A percentile compares a stretch with the other conserved stretches of the same genome.
Evolutionary conservation across 2,113 vertebrate species (phyloP).

Genomic region (Aegithalos caudatus): DNA sequence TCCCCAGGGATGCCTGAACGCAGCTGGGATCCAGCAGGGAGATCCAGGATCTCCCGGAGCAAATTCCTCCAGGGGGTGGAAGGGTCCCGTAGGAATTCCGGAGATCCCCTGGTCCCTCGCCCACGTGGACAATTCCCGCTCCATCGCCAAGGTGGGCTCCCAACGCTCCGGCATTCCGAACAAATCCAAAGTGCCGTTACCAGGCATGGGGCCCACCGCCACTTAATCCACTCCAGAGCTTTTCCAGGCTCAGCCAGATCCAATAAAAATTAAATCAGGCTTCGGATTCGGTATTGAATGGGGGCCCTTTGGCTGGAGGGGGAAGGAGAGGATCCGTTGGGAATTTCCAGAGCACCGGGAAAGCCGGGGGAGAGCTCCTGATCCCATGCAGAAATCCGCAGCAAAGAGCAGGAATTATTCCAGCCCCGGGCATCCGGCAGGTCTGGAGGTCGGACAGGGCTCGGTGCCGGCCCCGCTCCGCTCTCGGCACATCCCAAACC

Average conservation of each 20-base stretch:
- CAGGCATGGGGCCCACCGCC: neutral
- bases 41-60: neutral
- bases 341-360: neutral
- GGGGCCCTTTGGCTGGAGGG: neutral
- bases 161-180: neutral
- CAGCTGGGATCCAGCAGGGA: neutral
- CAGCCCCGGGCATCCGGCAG: fast-evolving
- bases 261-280: neutral
- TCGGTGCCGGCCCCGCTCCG: neutral
- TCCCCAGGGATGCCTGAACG: fast-evolving
- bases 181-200: neutral
- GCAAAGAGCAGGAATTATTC: neutral
- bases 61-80: neutral
- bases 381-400: fast-evolving
- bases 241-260: neutral
- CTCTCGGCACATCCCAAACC: neutral
- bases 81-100: neutral
- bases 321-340: neutral
- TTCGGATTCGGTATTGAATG: neutral
- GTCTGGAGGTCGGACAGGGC: neutral
- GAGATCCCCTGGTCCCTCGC: neutral
- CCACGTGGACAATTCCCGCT: neutral
- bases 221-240: neutral
- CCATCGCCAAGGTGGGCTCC: neutral
- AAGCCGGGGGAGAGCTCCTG: neutral